Conservation (phyloP, 2,888 invertebrate species). For the Coenonympha arcania region DNA sequence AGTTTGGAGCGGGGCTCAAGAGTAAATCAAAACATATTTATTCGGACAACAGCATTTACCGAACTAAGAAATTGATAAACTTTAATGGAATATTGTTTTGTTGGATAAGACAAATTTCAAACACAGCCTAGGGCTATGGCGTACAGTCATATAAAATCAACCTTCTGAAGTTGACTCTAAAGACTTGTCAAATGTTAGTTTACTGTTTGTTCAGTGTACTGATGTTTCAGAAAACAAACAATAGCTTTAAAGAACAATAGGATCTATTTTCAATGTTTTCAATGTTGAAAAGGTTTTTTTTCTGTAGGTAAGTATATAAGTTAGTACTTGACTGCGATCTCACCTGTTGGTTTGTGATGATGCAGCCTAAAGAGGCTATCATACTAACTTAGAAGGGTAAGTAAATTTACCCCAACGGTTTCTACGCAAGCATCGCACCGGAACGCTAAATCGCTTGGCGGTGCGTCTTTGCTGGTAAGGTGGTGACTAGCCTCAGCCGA, state of each 20-base stretch:
- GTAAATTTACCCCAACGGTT: too few species aligned
- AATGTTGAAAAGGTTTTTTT: not conserved
- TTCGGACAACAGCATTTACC: not conserved
- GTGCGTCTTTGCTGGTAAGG: too few species aligned
- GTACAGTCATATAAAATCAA: not conserved
- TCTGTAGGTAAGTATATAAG: not conserved
- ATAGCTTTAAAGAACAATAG: not conserved
- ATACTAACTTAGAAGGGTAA: too few species aligned
- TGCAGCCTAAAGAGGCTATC: too few species aligned
- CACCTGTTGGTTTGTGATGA: too few species aligned
- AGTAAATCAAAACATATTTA: not conserved
- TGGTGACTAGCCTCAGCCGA: too few species aligned
- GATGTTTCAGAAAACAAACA: constrained; percentile 1
- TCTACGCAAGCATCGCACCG: too few species aligned
- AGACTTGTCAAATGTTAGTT: constrained; percentile 1
- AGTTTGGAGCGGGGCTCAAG: too few species aligned
- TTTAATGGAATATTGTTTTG: not conserved
- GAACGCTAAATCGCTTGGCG: too few species aligned
- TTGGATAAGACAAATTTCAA: not conserved
- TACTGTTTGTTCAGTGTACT: not conserved
- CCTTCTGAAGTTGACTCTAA: not conserved
- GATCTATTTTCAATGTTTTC: not conserved
- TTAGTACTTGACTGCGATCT: too few species aligned
- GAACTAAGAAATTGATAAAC: not conserved
- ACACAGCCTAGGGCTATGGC: not conserved